Evolutionary conservation across 1,140 invertebrate genomes (phyloP).

Genomic region (Apis florea): DNA sequence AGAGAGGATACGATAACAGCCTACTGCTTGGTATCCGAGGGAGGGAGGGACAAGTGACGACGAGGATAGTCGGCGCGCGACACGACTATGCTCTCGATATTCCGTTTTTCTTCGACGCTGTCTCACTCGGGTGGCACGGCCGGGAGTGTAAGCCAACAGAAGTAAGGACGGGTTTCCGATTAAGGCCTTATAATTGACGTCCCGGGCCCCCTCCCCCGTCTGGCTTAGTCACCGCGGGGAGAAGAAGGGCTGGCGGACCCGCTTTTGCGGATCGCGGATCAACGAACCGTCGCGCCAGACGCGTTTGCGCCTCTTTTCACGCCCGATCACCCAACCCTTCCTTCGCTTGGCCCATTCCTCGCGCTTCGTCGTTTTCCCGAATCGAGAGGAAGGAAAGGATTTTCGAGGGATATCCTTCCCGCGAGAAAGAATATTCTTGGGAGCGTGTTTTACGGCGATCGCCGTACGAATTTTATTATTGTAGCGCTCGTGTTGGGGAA

Average conservation of each 20-base stretch:
- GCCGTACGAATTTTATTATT: too few species aligned
- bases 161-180: slow-evolving; percentile 80
- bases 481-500: too few species aligned
- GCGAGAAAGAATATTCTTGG: too few species aligned
- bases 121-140: slow-evolving; percentile 60
- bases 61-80: slow-evolving; percentile 12
- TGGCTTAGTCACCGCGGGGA: slow-evolving; percentile 77
- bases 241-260: slow-evolving; percentile 66
- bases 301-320: slow-evolving; percentile 43
- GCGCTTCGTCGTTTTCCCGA: background rate
- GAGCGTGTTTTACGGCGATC: too few species aligned
- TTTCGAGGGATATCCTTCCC: too few species aligned
- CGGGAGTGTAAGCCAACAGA: slow-evolving; percentile 73
- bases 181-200: slow-evolving; percentile 80
- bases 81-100: slow-evolving; percentile 46
- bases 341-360: slow-evolving; percentile 18
- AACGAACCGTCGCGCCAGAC: slow-evolving; percentile 70
- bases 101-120: slow-evolving; percentile 56
- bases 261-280: slow-evolving; percentile 73
- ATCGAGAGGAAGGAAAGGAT: too few species aligned
- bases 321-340: slow-evolving; percentile 38
- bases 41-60: background rate
- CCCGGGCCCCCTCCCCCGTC: slow-evolving; percentile 62
- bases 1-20: background rate
- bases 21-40: background rate